A percentile compares a stretch with the other conserved stretches of the same genome.
These are phyloP conservation scores for Griposia aprilina DNA, from an alignment of 2,888 invertebrate species.

Conservation along the genomic window DNA sequence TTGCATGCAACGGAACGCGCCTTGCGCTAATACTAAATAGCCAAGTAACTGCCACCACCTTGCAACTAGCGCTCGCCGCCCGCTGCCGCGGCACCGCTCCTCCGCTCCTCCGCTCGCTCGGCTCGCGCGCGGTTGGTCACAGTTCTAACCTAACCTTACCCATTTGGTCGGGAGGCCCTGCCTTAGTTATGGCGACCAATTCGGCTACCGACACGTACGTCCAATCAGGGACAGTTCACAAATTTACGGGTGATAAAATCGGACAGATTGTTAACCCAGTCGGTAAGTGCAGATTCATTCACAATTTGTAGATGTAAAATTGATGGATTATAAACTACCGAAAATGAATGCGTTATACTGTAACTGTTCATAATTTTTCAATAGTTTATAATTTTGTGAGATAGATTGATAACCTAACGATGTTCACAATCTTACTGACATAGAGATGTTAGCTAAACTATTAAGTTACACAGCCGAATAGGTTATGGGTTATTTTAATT, in stretches of 20 bases:
- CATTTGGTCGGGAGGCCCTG: no score
- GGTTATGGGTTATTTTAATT: background rate
- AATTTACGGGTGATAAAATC: background rate
- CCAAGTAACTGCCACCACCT: no score
- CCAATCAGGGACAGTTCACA: background rate
- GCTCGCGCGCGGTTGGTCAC: no score
- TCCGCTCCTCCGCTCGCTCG: no score
- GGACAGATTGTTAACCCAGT: background rate
- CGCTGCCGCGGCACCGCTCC: no score
- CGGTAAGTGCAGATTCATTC: background rate
- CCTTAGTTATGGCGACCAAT: background rate
- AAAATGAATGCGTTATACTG: background rate
- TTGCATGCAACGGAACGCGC: no score
- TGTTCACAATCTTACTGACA: background rate
- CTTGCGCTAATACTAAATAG: no score
- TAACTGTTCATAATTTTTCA: background rate
- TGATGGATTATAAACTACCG: background rate
- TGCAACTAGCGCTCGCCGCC: no score
- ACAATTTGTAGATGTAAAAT: background rate
- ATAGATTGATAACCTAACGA: background rate
- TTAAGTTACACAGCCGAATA: background rate
- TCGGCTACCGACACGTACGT: no score
- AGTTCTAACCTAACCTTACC: no score
- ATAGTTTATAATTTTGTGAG: background rate
- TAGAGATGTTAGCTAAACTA: background rate